Percentiles rank a stretch among this genome's conserved stretches.
Evolutionary conservation across 2,113 vertebrate genomes (phyloP).

Genomic region (Nansenia antarctica): DNA sequence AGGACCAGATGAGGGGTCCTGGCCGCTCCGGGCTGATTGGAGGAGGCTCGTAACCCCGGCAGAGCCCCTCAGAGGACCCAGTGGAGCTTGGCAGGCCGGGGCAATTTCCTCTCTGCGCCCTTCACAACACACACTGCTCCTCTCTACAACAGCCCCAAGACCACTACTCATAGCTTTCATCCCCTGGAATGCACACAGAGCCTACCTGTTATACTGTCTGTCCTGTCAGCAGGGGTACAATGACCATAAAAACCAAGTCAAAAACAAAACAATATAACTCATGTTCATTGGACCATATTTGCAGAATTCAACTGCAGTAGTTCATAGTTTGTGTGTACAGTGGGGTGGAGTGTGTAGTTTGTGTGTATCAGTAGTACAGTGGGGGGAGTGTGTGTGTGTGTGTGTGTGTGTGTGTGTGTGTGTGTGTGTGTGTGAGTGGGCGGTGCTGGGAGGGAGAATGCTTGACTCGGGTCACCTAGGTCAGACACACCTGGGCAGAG

Average conservation of each 20-base stretch:
- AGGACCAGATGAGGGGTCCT: slow-evolving; percentile 70
- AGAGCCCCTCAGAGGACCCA: slow-evolving; percentile 49
- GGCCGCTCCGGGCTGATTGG: slow-evolving; percentile 48
- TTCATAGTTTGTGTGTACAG: too few relatives aligned
- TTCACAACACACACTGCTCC: slow-evolving; percentile 12
- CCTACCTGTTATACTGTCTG: neutral
- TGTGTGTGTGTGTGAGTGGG: neutral
- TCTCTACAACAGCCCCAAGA: slow-evolving; percentile 16
- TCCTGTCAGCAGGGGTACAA: neutral
- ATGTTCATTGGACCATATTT: too few relatives aligned
- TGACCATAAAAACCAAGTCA: too few relatives aligned
- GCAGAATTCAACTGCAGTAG: too few relatives aligned
- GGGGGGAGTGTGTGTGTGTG: neutral
- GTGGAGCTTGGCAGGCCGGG: slow-evolving; percentile 29
- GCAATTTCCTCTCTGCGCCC: slow-evolving; percentile 49
- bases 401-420: neutral
- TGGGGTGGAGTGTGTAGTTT: too few relatives aligned
- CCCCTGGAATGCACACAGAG: neutral
- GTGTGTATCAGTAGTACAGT: slow-evolving; percentile 10
- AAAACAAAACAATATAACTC: too few relatives aligned
- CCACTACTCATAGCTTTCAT: neutral
- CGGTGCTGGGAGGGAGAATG: slow-evolving; percentile 27
- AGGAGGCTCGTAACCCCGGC: slow-evolving; percentile 43
- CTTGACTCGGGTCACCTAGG: too few relatives aligned
- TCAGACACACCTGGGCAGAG: slow-evolving; percentile 40